These are phyloP conservation scores for Barbus barbus DNA, from an alignment of 2,113 vertebrate genomes.

Conservation along the genomic window DNA sequence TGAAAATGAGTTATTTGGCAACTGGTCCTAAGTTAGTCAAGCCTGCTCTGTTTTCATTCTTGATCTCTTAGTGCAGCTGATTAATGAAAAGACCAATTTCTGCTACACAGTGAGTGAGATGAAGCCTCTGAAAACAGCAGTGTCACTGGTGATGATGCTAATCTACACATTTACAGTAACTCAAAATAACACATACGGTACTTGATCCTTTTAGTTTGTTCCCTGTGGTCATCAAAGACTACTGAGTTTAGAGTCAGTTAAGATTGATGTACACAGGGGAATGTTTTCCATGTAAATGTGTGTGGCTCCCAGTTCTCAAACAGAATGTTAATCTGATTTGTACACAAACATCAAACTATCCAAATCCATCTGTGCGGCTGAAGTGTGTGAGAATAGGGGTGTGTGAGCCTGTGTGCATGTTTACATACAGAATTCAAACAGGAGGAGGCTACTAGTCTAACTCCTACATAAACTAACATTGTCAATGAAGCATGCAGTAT, in stretches of 20 bases:
- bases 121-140: neutral
- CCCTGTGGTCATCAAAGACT: neutral
- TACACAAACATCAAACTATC: conserved; percentile 10
- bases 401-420: neutral
- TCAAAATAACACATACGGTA: neutral
- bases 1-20: neutral
- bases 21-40: neutral
- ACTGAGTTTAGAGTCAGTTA: neutral
- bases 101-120: neutral
- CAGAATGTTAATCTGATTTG: neutral
- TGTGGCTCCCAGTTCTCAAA: conserved; percentile 3
- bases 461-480: conserved; percentile 5
- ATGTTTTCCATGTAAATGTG: conserved; percentile 17
- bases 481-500: neutral
- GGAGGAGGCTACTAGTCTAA: neutral
- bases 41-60: neutral
- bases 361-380: neutral
- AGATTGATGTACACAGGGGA: neutral
- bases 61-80: neutral
- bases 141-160: neutral
- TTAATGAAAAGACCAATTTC: neutral
- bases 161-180: neutral
- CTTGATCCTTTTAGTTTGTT: neutral
- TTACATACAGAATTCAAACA: conserved; percentile 13
- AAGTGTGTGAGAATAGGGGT: neutral